Evolutionary conservation across 2,888 invertebrate species (phyloP), one percentile per base, ranked within the genome.

Genomic region (Steinernema hermaphroditum): DNA sequence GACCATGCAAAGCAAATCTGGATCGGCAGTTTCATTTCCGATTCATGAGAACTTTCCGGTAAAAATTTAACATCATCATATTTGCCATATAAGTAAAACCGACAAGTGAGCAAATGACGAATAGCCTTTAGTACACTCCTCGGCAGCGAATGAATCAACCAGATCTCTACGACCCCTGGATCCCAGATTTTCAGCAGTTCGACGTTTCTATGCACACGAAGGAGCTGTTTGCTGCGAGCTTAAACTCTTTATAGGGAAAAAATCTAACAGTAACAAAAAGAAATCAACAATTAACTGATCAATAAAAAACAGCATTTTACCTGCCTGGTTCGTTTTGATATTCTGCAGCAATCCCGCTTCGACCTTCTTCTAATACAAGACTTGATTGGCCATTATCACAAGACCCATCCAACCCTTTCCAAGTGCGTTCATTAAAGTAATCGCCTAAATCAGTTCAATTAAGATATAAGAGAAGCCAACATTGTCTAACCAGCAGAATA

Each of bases 321-420:
- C 72, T 73, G 0, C 37, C 29, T 0, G 74, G 70, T 57, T 80
- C 82, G 43, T 70, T 75, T n/a, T 43, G 37, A 54, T 84, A 84
- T 27, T 75, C 77, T 29, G 78, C 78, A 24, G 85, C 83, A 32
- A 84, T 77, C 32, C 85, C 85, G 68, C 75, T 77, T n/a, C 80
- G 69, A 8, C 85, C 85, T 57, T 82, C 90, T 78, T 90, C 90
- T 6, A 92, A 91, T 8, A 76, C 78, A 74, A 90, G 87, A 0
- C 92, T 91, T 70, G 91, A 91, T 0, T 91, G 91, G 85, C 92
- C 90, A 0, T 93, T 93, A 29, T 72, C 73, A 29, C 37, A 54
- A 49, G 93, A 87, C 76, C 92, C 93, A 83, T 94, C 92, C 71
- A 96, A 89, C 0, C 96, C 96, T 85, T 91, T 91, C 94, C 95